Percentiles rank a stretch among this genome's conserved stretches.
Evolutionary conservation across 1,140 invertebrate species (phyloP).

Genomic region (Anoplophora glabripennis): DNA sequence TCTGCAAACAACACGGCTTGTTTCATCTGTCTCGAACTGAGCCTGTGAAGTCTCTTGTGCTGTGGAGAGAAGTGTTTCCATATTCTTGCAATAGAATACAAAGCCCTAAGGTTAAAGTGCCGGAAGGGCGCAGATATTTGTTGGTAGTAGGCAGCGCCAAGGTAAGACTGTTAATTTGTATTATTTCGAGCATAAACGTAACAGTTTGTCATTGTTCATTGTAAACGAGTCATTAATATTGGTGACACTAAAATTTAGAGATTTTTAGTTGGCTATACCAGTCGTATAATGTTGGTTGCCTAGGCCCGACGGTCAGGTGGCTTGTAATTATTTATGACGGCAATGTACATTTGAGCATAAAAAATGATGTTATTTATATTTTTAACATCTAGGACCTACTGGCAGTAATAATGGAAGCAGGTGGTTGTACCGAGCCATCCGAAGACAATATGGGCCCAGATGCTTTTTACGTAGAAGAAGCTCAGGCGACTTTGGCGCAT

Average conservation of each 20-base stretch:
- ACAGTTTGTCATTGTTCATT: too few species aligned
- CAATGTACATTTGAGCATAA: too few species aligned
- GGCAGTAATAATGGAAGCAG: conserved; percentile 69
- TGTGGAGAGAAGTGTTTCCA: conserved; percentile 73
- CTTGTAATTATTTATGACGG: too few species aligned
- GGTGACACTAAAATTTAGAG: too few species aligned
- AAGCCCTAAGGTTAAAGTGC: conserved; percentile 46
- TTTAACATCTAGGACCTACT: conserved; percentile 57
- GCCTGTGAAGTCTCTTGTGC: conserved; percentile 65
- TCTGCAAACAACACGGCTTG: conserved; percentile 65
- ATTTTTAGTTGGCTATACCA: too few species aligned
- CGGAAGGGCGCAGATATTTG: conserved; percentile 66
- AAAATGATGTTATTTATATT: too few species aligned
- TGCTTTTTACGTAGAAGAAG: conserved; percentile 65
- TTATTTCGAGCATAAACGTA: too few species aligned
- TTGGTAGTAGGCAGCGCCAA: conserved; percentile 69
- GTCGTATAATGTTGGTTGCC: too few species aligned
- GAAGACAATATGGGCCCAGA: conserved; percentile 56
- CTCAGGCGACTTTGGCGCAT: conserved; percentile 65
- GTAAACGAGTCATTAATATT: too few species aligned
- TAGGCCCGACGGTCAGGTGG: too few species aligned
- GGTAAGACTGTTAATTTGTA: too few species aligned
- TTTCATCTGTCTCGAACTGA: conserved; percentile 63
- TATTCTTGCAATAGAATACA: conserved; percentile 48
- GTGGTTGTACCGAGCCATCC: conserved; percentile 50